Evolutionary conservation across 2,113 vertebrate genomes (phyloP), one percentile per base, ranked within the genome.

Genomic region (Hippocampus guttulatus): DNA sequence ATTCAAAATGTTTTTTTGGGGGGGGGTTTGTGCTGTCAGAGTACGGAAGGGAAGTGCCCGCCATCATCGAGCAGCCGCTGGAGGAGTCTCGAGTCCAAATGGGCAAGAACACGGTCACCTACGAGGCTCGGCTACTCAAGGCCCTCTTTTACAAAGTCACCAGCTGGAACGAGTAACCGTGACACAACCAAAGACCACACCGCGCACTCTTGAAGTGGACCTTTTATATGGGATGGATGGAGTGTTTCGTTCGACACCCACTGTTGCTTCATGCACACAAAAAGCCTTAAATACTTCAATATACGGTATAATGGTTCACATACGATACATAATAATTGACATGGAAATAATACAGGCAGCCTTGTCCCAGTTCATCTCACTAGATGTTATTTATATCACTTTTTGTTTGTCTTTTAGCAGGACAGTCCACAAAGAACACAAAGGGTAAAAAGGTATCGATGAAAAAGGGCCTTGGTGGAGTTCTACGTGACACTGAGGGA

Each of bases 21-120:
- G n/a, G n/a, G n/a, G n/a, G n/a, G n/a, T 5, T 7, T 68, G 47
- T 18, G 23, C n/a, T 25, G n/a, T 52, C 51, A 94, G 86, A 91
- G 60, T 93, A 94, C 63, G 96, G 96, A 16, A 93, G 89, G 81
- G 93, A 94, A 52, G 93, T 96, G 61, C 93, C 94, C 1, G 94
- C 95, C 64, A 80, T 97, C 74, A 95, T 98, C 64, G 96, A 98
- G 78, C 94, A 96, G 71, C 96, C 96, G 0, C 90, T 98, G 76
- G 95, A 98, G 81, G 95, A 98, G 80, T 91, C 88, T n/a, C 94
- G 81, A 71, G 82, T 93, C 63, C 94, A 95, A 80, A 92, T 81
- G 58, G 96, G 96, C 6, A 98, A 94, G 82, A 99, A 98, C 76
- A 98, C 96, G 0, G 95, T 99, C 74, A 98, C 96, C 0, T 98